phyloP scores from a whole-genome alignment of 2,797 vertebrate genomes.

The Hyperoplus immaculatus region DNA sequence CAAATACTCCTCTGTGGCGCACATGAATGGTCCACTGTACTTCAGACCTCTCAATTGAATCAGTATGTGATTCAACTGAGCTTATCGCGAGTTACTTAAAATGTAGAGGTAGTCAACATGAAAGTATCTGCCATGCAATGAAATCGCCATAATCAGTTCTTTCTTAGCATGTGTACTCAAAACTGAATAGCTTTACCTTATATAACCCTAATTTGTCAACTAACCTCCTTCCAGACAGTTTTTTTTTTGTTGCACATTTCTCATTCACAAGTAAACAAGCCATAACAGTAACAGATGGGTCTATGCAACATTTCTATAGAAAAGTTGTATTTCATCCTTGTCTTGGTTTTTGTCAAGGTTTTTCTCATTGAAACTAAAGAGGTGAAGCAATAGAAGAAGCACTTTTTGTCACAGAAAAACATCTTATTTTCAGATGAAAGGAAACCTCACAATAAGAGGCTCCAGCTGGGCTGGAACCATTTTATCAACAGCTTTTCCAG shows the following conservation, averaged over 20 bases:
- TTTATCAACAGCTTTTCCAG: conserved; percentile 33
- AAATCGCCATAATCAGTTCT: conserved; percentile 12
- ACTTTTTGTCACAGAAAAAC: conserved; percentile 30
- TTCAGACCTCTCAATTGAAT: conserved; percentile 57
- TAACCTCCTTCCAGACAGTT: background rate
- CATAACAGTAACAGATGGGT: background rate
- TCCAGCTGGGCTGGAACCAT: background rate
- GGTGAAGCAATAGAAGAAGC: conserved; percentile 30
- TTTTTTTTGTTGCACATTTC: background rate
- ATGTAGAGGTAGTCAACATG: conserved; percentile 16
- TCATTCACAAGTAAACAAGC: background rate
- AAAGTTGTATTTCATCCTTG: conserved; percentile 11
- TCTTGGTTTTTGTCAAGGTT: conserved; percentile 14
- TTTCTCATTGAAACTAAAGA: conserved; percentile 10
- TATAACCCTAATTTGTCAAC: background rate
- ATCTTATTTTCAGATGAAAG: conserved; percentile 39
- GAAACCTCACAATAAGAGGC: conserved; percentile 38
- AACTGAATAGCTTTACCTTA: conserved; percentile 8
- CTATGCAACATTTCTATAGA: background rate
- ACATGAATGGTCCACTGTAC: conserved; percentile 65
- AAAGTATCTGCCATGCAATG: conserved; percentile 22
- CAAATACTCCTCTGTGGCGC: conserved; percentile 44
- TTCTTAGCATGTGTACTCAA: background rate
- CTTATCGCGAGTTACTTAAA: conserved; percentile 47
- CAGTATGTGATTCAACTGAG: conserved; percentile 47